Percentiles rank a stretch among this genome's conserved stretches.
These are phyloP conservation scores for Xenotilapia caudafasciata DNA, from an alignment of 2,113 vertebrate genomes.

Conservation along the genomic window DNA sequence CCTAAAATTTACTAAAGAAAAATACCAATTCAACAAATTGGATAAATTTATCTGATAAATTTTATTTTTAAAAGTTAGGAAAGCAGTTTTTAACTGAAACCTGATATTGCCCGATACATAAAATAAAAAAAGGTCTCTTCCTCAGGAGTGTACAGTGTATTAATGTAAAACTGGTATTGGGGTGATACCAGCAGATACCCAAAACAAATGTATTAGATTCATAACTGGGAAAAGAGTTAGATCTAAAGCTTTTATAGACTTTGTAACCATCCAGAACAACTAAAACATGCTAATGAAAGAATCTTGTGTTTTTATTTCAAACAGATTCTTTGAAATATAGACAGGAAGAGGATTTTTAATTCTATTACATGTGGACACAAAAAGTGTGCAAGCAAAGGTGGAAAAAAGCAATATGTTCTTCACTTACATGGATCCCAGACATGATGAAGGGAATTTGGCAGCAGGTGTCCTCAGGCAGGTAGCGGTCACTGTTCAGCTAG, in stretches of 20 bases:
- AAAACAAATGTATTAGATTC: neutral
- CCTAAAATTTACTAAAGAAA: rapidly evolving
- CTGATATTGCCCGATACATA: neutral
- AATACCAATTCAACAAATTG: neutral
- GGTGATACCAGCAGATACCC: neutral
- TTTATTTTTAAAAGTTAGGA: neutral
- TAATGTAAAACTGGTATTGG: neutral
- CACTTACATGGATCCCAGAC: constrained; percentile 68
- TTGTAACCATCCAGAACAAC: neutral
- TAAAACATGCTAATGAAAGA: neutral
- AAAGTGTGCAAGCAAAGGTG: neutral
- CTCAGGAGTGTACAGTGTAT: neutral
- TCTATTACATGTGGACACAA: neutral
- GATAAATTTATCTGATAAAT: neutral
- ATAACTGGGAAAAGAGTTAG: neutral
- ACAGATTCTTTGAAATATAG: neutral
- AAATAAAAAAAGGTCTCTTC: neutral
- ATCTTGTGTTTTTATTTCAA: neutral
- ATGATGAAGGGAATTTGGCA: constrained; percentile 60
- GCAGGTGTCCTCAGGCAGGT: constrained; percentile 58
- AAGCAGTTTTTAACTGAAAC: neutral
- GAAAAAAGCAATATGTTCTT: neutral
- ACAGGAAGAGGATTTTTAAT: neutral
- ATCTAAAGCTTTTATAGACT: neutral
- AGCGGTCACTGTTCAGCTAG: constrained; percentile 58